Percentiles rank a stretch among this genome's conserved stretches.
These are phyloP conservation scores for Synanthedon andrenaeformis DNA, from an alignment of 2,888 invertebrate genomes.

Conservation along the genomic window DNA sequence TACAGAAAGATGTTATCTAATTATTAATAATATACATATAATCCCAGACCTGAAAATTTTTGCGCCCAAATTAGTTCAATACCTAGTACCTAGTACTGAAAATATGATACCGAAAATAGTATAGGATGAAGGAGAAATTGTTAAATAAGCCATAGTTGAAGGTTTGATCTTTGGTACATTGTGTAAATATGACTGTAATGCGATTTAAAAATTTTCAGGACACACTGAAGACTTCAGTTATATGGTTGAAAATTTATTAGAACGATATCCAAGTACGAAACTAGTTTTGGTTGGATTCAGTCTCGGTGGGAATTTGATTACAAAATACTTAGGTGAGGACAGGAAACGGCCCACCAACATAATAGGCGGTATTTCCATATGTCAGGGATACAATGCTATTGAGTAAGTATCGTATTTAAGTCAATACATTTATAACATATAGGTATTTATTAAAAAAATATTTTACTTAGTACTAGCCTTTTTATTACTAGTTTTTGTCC, in stretches of 20 bases:
- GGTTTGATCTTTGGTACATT: neutral
- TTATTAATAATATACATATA: too few relatives aligned
- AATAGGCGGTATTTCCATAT: slow-evolving; percentile 91
- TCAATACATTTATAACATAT: neutral
- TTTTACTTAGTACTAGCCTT: too few relatives aligned
- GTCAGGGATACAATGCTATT: slow-evolving; percentile 93
- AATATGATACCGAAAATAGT: too few relatives aligned
- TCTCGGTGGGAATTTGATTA: slow-evolving; percentile 91
- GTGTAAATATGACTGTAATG: neutral
- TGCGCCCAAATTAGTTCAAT: too few relatives aligned
- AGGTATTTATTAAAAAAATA: too few relatives aligned
- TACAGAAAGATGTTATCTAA: neutral
- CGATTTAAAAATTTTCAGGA: slow-evolving; percentile 65
- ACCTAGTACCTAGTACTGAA: too few relatives aligned
- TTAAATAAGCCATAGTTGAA: too few relatives aligned
- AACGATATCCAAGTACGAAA: slow-evolving; percentile 80
- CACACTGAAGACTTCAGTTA: slow-evolving; percentile 89
- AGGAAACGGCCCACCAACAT: slow-evolving; percentile 75
- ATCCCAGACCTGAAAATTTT: too few relatives aligned
- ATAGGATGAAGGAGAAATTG: too few relatives aligned
- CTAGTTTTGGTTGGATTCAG: slow-evolving; percentile 92
- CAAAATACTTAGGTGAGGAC: slow-evolving; percentile 92
- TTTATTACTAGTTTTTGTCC: too few relatives aligned
- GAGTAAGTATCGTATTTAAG: slow-evolving; percentile 73
- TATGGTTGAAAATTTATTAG: slow-evolving; percentile 82